These are phyloP conservation scores for Drosophila auraria DNA, from an alignment of 1,140 invertebrate genomes.

Conservation along the genomic window DNA sequence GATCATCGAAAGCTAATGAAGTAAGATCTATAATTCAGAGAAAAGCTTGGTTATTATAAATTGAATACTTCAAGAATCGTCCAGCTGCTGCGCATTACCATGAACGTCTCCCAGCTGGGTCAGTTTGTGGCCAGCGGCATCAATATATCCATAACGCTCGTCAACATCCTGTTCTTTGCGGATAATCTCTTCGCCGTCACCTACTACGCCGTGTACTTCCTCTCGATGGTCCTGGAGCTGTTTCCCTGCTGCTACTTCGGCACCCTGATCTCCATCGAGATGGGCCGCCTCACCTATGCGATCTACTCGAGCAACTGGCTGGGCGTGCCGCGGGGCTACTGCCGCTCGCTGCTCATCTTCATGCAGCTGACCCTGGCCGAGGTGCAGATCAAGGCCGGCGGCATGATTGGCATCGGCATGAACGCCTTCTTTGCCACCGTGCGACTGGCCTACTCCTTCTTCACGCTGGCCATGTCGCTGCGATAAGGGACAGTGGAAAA, in stretches of 20 bases:
- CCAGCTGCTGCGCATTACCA: slow-evolving; percentile 22
- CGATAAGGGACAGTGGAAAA: slow-evolving; percentile 35
- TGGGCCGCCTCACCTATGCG: slow-evolving; percentile 26
- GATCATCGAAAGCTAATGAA: slow-evolving; percentile 56
- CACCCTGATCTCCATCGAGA: slow-evolving; percentile 35
- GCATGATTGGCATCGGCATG: slow-evolving; percentile 47
- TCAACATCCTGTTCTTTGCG: slow-evolving; percentile 45
- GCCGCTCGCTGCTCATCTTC: slow-evolving; percentile 24
- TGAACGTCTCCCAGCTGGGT: slow-evolving; percentile 38
- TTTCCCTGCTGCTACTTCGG: slow-evolving; percentile 51
- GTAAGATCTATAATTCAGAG: too few species aligned
- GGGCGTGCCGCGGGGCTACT: slow-evolving; percentile 23
- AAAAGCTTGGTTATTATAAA: too few species aligned
- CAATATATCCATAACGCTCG: slow-evolving; percentile 35
- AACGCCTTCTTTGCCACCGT: slow-evolving; percentile 44
- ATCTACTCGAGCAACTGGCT: slow-evolving; percentile 49
- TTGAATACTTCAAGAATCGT: slow-evolving; percentile 35
- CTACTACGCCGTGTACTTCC: slow-evolving; percentile 36
- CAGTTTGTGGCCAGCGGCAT: slow-evolving; percentile 45
- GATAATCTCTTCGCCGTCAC: slow-evolving; percentile 18
- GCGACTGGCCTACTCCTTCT: slow-evolving; percentile 39
- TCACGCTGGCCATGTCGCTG: slow-evolving; percentile 45
- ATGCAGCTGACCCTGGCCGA: slow-evolving; percentile 32
- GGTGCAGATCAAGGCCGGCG: slow-evolving; percentile 32
- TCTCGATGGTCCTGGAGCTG: slow-evolving; percentile 37